Conservation (phyloP, 1,140 invertebrate genomes). For the Harlomillsia oculata region DNA sequence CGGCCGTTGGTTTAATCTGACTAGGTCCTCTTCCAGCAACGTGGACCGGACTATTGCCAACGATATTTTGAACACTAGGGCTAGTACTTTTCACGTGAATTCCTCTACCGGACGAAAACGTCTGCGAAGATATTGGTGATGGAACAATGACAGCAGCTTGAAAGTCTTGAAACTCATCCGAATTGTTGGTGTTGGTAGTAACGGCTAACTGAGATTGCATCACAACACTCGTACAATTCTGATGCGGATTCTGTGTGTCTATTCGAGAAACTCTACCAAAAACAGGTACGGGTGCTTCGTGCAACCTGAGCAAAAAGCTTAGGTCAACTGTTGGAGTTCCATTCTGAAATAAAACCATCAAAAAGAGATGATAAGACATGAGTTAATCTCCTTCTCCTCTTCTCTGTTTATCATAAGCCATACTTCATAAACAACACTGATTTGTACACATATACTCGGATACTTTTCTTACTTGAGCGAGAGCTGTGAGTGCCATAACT, state of each 20-base stretch:
- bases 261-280: constrained; percentile 41
- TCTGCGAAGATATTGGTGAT: too few species aligned
- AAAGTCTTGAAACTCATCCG: constrained; percentile 49
- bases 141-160: constrained; percentile 42
- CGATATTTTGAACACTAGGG: too few species aligned
- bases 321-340: constrained; percentile 46
- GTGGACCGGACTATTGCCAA: too few species aligned
- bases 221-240: too few species aligned
- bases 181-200: not conserved
- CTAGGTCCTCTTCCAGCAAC: constrained; percentile 3
- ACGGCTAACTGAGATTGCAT: not conserved
- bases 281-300: constrained; percentile 47
- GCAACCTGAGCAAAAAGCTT: constrained; percentile 45
- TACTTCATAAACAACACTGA: too few species aligned
- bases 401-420: too few species aligned
- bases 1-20: not conserved
- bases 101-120: too few species aligned
- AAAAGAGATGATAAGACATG: constrained; percentile 18
- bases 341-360: constrained; percentile 39
- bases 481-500: constrained; percentile 51
- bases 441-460: too few species aligned
- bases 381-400: too few species aligned
- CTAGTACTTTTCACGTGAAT: too few species aligned
- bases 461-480: constrained; percentile 50
- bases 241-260: not conserved